Conservation (phyloP, 2,797 vertebrate genomes). For the Halcyon leucocephala region DNA sequence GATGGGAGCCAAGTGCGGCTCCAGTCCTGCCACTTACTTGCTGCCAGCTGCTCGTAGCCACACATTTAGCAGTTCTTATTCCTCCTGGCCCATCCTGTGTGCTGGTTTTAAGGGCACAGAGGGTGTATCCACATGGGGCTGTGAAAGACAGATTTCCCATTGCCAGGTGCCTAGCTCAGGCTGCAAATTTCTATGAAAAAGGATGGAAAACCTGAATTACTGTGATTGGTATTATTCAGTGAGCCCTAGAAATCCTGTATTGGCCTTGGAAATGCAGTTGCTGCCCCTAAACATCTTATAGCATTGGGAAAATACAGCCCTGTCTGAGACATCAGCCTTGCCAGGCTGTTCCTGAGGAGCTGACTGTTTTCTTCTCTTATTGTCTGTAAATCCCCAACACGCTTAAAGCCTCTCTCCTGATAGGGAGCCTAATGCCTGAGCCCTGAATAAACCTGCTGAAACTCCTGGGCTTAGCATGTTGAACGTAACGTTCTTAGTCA, state of each 20-base stretch:
- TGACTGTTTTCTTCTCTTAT: neutral
- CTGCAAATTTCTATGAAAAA: neutral
- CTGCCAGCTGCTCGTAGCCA: neutral
- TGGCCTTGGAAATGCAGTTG: neutral
- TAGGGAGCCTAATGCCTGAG: constrained; percentile 23
- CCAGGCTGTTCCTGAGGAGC: neutral
- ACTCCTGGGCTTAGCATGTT: neutral
- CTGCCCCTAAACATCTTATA: neutral
- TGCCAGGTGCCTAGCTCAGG: too few relatives aligned
- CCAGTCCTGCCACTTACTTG: neutral
- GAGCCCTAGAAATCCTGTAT: neutral
- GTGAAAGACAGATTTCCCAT: neutral
- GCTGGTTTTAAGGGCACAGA: neutral
- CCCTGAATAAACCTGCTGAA: constrained; percentile 19
- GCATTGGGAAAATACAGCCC: neutral
- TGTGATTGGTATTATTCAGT: accelerated
- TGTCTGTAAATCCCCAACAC: neutral
- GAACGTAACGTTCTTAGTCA: constrained; percentile 24
- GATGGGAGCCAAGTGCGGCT: neutral
- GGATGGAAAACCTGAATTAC: neutral
- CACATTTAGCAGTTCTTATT: accelerated
- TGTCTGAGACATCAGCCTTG: neutral
- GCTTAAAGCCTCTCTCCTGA: constrained; percentile 3
- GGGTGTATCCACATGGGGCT: too few relatives aligned
- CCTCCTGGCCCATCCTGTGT: neutral